phyloP scores from a whole-genome alignment of 2,888 invertebrate genomes.

The Mythimna ferrago region DNA sequence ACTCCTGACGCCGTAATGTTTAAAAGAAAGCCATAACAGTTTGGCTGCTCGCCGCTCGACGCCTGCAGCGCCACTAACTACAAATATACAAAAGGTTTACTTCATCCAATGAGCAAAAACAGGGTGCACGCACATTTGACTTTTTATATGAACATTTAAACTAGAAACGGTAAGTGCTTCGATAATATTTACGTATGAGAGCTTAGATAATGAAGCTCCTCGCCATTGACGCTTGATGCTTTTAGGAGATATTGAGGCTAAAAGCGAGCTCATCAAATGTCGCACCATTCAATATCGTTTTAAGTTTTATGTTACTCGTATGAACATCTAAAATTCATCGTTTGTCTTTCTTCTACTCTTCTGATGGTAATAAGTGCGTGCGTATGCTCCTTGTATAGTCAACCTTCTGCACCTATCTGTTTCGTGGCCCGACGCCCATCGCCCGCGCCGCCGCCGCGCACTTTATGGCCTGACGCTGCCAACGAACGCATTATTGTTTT shows the following conservation, averaged over 20 bases:
- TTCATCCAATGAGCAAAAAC: neutral
- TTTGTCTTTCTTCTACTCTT: too few relatives aligned
- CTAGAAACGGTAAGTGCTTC: too few relatives aligned
- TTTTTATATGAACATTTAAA: too few relatives aligned
- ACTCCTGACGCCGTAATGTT: constrained; percentile 45
- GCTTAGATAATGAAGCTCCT: too few relatives aligned
- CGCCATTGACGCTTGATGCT: too few relatives aligned
- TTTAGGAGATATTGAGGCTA: too few relatives aligned
- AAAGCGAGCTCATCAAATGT: too few relatives aligned
- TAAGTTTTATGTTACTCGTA: too few relatives aligned
- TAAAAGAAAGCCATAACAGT: constrained; percentile 65
- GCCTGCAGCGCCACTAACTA: neutral
- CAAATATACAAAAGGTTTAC: neutral
- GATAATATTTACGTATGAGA: too few relatives aligned
- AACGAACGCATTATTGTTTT: constrained; percentile 64
- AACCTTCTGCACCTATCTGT: constrained; percentile 3
- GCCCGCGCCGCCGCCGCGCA: constrained; percentile 36
- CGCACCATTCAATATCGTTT: too few relatives aligned
- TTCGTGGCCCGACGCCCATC: constrained; percentile 3
- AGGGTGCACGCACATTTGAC: neutral
- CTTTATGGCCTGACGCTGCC: constrained; percentile 61
- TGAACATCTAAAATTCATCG: too few relatives aligned
- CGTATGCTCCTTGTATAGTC: neutral
- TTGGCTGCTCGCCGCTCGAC: constrained; percentile 50
- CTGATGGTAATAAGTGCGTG: too few relatives aligned